Base-by-base conservation (phyloP, 2,113 vertebrate species). In the Cheilinus undulatus region DNA sequence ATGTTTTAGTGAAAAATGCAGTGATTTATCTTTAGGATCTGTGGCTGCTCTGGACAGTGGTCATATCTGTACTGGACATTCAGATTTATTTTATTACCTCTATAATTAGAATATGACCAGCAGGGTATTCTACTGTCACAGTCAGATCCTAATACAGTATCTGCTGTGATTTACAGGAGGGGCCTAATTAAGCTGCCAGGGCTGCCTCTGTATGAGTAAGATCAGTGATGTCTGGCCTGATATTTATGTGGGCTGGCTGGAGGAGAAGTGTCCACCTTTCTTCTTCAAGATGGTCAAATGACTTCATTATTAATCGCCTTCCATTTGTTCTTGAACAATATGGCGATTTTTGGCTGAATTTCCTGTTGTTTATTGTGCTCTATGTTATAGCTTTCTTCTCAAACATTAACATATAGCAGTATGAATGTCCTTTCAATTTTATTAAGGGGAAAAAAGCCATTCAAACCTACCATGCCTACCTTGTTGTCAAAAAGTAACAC, bases 141-240 rank as follows among this genome's bases (percentile, higher is more conserved):
- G 3, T 68, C 34, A 50, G 20, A 22, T 49, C 32, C 40, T 73
- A 17, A 52, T 34, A 26, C 34, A 38, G 54, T 19, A 17, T 26
- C 50, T 40, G 14, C 75, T 51, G 45, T n/a, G 52, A 50, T 46
- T 65, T 71, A 23, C 34, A 53, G 38, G 28, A 52, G 61, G 19
- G n/a, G 30, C 40, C 57, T 66, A 60, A 79, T 73, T 61, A n/a
- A 69, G 43, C 27, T 19, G 60, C 52, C 67, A 64, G 50, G 24
- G 23, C 32, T 53, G 48, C 19, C 38, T 69, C 32, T 50, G 32
- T 17, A 9, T 46, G 51, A 57, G 42, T 5, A 46, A 61, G 60
- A 70, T 68, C 72, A 28, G 36, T 67, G 63, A 43, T 36, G 36
- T 68, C 27, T 45, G 57, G 20, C 45, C 27, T 1, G 19, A 19